Conservation (phyloP, 2,888 invertebrate species). For the Cerastis rubricosa region DNA sequence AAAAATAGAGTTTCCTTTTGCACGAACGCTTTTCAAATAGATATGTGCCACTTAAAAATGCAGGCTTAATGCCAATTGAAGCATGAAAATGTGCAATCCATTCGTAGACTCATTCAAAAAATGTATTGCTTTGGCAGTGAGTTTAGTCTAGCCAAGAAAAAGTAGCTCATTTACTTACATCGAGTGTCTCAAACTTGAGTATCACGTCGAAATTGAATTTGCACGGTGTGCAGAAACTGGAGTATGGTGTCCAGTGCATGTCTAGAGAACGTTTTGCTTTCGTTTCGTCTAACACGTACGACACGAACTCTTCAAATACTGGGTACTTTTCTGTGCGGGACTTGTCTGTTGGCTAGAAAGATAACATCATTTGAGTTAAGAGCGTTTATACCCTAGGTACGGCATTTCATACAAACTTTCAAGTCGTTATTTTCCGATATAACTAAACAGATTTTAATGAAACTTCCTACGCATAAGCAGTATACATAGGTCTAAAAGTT, state of each 20-base stretch:
- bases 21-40: constrained; percentile 22
- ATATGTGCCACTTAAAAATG: constrained; percentile 18
- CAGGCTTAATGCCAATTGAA: constrained; percentile 20
- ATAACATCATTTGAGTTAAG: background rate
- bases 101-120: background rate
- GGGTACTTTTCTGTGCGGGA: constrained; percentile 91
- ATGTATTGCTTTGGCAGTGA: background rate
- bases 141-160: constrained; percentile 17
- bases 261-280: constrained; percentile 92
- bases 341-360: constrained; percentile 70
- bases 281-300: constrained; percentile 94
- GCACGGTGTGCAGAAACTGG: constrained; percentile 96
- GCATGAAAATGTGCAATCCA: constrained; percentile 13
- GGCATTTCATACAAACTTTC: no score
- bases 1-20: constrained; percentile 25
- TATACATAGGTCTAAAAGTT: no score
- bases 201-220: constrained; percentile 95
- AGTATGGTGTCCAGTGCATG: constrained; percentile 97
- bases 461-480: no score
- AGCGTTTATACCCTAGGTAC: no score
- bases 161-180: constrained; percentile 86
- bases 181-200: constrained; percentile 95
- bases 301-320: constrained; percentile 95
- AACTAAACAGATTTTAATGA: no score
- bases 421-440: no score